Conservation (phyloP, 1,140 invertebrate species). For the Drosophila sturtevanti region DNA sequence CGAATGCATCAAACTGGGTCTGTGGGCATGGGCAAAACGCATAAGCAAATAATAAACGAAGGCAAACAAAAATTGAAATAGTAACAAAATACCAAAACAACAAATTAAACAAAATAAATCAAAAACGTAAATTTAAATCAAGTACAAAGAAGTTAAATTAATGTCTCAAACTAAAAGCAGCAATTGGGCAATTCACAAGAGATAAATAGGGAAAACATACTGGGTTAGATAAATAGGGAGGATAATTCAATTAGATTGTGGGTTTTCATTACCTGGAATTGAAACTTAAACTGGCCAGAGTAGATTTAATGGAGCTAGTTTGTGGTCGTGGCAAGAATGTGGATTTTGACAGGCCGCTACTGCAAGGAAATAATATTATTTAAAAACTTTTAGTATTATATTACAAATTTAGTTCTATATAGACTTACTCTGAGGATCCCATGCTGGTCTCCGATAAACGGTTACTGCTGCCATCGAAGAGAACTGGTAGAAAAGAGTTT, state of each 20-base stretch:
- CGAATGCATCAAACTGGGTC: slow-evolving; percentile 68
- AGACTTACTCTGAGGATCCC: slow-evolving; percentile 82
- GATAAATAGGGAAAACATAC: slow-evolving; percentile 11
- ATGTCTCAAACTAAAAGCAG: slow-evolving; percentile 55
- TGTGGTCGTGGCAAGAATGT: slow-evolving; percentile 71
- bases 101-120: slow-evolving; percentile 49
- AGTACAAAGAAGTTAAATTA: slow-evolving; percentile 25
- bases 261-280: slow-evolving; percentile 61
- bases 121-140: slow-evolving; percentile 19
- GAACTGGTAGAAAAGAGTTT: slow-evolving; percentile 64
- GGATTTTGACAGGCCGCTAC: slow-evolving; percentile 81
- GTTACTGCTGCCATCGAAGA: slow-evolving; percentile 72
- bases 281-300: slow-evolving; percentile 76
- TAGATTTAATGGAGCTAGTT: slow-evolving; percentile 80
- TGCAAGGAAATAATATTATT: slow-evolving; percentile 32
- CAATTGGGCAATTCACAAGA: slow-evolving; percentile 15
- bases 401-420: background rate
- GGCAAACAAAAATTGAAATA: slow-evolving; percentile 47
- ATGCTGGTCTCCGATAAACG: slow-evolving; percentile 82
- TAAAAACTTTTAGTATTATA: too few relatives aligned
- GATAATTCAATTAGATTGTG: slow-evolving; percentile 4
- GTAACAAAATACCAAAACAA: slow-evolving; percentile 9
- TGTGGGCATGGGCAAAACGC: slow-evolving; percentile 27
- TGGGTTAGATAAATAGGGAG: slow-evolving; percentile 27
- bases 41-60: slow-evolving; percentile 41